Conservation (phyloP, 2,797 vertebrate species). For the Miichthys miiuy region DNA sequence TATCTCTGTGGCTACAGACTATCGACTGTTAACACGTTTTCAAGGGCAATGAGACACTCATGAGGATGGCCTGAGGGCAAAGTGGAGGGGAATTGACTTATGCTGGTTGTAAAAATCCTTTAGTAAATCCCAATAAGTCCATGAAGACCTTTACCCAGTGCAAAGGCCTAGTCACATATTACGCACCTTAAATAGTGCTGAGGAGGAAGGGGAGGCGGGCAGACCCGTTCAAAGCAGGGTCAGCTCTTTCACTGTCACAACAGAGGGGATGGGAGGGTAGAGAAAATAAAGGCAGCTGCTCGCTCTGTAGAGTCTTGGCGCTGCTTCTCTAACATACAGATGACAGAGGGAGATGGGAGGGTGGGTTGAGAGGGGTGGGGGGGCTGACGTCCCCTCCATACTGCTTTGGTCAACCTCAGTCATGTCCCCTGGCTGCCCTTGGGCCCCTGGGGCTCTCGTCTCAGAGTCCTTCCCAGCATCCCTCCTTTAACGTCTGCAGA, state of each 20-base stretch:
- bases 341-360: slow-evolving; percentile 41
- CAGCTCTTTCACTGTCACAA: slow-evolving; percentile 58
- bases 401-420: slow-evolving; percentile 66
- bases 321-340: slow-evolving; percentile 75
- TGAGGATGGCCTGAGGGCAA: slow-evolving; percentile 60
- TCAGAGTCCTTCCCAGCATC: slow-evolving; percentile 62
- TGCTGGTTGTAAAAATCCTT: slow-evolving; percentile 71
- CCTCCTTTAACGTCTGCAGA: slow-evolving; percentile 49
- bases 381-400: slow-evolving; percentile 46
- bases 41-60: slow-evolving; percentile 74
- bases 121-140: slow-evolving; percentile 79
- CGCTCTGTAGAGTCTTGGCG: slow-evolving; percentile 82
- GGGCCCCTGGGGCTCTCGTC: slow-evolving; percentile 64
- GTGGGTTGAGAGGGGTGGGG: background rate
- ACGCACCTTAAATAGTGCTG: slow-evolving; percentile 69
- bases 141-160: slow-evolving; percentile 69
- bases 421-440: slow-evolving; percentile 80
- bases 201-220: slow-evolving; percentile 43
- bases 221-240: slow-evolving; percentile 57
- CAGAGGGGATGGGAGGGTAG: slow-evolving; percentile 50
- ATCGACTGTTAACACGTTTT: slow-evolving; percentile 73
- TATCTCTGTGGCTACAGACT: slow-evolving; percentile 57
- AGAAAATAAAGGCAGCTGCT: slow-evolving; percentile 86
- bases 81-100: slow-evolving; percentile 71
- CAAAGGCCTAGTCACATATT: slow-evolving; percentile 71